Evolutionary conservation across 2,113 vertebrate species (phyloP).

Genomic region (Megaceryle maxima): DNA sequence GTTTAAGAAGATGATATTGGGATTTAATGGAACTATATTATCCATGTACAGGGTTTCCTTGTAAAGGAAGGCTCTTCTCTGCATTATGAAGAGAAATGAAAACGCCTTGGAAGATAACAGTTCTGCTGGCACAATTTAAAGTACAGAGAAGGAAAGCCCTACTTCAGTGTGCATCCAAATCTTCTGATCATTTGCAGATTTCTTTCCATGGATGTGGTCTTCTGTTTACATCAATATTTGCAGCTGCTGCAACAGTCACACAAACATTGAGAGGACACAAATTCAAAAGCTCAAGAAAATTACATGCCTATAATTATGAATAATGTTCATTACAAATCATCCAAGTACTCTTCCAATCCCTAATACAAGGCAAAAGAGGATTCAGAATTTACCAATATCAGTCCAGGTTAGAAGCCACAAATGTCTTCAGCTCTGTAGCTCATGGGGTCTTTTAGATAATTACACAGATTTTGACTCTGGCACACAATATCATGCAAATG

Average conservation of each 20-base stretch:
- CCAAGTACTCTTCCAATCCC: not conserved
- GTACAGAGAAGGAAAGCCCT: not conserved
- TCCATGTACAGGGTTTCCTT: not conserved
- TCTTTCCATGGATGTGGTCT: not conserved
- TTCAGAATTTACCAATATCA: not conserved
- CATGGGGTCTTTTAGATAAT: not conserved
- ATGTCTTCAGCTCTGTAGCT: not conserved
- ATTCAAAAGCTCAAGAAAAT: not conserved
- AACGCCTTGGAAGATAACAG: accelerated
- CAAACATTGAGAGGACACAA: not conserved
- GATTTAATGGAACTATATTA: not conserved
- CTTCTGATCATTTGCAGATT: not conserved
- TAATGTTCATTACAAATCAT: not conserved
- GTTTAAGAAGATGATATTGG: not conserved
- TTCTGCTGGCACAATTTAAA: not conserved
- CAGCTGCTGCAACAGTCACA: not conserved
- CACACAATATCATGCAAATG: not conserved
- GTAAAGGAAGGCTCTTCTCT: not conserved
- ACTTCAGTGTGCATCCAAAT: not conserved
- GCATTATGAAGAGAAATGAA: not conserved
- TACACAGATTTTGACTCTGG: not conserved
- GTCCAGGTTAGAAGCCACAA: not conserved
- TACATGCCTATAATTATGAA: not conserved
- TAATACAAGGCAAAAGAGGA: not conserved
- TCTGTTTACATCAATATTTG: not conserved